These are phyloP conservation scores for Anagrus nilaparvatae DNA, from an alignment of 1,140 invertebrate species.

Conservation along the genomic window DNA sequence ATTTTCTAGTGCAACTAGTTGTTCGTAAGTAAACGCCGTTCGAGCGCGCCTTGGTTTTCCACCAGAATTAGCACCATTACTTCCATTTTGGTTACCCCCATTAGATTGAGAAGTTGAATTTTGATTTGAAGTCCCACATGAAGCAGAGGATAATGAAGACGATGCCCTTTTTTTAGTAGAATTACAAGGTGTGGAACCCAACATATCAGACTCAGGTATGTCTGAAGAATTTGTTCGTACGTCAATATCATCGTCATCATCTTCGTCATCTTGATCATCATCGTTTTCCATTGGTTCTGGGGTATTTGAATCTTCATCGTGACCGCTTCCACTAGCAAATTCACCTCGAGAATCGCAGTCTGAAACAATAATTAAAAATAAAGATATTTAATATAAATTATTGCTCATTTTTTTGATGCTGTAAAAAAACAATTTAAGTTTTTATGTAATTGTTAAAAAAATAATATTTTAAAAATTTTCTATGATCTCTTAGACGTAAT, in stretches of 20 bases:
- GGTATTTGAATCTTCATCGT: constrained; percentile 34
- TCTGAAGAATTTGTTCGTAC: constrained; percentile 21
- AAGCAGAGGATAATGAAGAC: constrained; percentile 31
- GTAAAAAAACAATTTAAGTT: too few relatives aligned
- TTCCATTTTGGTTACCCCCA: constrained; percentile 21
- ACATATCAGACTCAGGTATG: too few relatives aligned
- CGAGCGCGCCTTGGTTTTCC: constrained; percentile 85
- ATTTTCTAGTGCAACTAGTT: constrained; percentile 95
- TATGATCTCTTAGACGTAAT: too few relatives aligned
- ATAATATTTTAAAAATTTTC: too few relatives aligned
- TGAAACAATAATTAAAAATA: constrained; percentile 20
- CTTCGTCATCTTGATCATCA: constrained; percentile 35
- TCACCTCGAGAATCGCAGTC: constrained; percentile 38
- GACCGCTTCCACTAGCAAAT: constrained; percentile 37
- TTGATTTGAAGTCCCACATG: constrained; percentile 24
- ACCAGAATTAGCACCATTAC: constrained; percentile 36
- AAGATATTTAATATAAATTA: too few relatives aligned
- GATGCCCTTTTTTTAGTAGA: constrained; percentile 51
- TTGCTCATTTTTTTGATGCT: too few relatives aligned
- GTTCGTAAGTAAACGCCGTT: constrained; percentile 98
- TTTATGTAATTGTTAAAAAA: too few relatives aligned
- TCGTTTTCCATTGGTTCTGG: constrained; percentile 32
- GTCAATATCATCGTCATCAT: constrained; percentile 32
- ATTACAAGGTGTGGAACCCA: too few relatives aligned
- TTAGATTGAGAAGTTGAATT: constrained; percentile 21